A percentile compares a stretch with the other conserved stretches of the same genome.
Evolutionary conservation across 2,888 invertebrate genomes (phyloP).

Genomic region (Ochropleura plecta): DNA sequence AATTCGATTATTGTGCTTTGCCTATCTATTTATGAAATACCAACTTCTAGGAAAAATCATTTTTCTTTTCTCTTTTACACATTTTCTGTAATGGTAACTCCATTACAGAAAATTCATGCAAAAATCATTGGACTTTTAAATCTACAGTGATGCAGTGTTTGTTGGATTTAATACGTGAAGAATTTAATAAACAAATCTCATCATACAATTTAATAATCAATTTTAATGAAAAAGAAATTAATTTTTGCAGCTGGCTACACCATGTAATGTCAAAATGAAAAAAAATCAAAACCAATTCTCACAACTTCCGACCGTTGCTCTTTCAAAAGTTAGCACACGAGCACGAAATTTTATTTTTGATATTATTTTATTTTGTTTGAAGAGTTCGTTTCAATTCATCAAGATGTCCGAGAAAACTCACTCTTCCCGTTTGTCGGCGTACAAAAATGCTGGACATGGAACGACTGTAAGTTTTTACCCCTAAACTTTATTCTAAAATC

Average conservation of each 20-base stretch:
- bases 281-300: conserved; percentile 1
- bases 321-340: conserved; percentile 30
- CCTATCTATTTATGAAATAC: neutral
- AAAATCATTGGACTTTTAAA: neutral
- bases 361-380: conserved; percentile 17
- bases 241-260: conserved; percentile 14
- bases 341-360: neutral
- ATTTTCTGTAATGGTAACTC: neutral
- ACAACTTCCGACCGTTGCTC: conserved; percentile 54
- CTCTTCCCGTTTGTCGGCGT: conserved; percentile 92
- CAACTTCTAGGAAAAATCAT: conserved; percentile 20
- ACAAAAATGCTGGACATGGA: conserved; percentile 95
- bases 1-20: neutral
- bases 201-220: neutral
- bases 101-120: neutral
- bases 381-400: conserved; percentile 47
- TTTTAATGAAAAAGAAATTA: neutral
- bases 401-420: conserved; percentile 91
- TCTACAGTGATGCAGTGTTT: neutral
- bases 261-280: conserved; percentile 1
- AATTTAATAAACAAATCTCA: neutral
- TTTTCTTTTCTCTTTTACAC: neutral
- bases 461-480: conserved; percentile 91
- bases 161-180: neutral
- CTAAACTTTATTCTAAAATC: conserved; percentile 27